Evolutionary conservation across 2,113 vertebrate species (phyloP).

Genomic region (Genyomyrus donnyi): DNA sequence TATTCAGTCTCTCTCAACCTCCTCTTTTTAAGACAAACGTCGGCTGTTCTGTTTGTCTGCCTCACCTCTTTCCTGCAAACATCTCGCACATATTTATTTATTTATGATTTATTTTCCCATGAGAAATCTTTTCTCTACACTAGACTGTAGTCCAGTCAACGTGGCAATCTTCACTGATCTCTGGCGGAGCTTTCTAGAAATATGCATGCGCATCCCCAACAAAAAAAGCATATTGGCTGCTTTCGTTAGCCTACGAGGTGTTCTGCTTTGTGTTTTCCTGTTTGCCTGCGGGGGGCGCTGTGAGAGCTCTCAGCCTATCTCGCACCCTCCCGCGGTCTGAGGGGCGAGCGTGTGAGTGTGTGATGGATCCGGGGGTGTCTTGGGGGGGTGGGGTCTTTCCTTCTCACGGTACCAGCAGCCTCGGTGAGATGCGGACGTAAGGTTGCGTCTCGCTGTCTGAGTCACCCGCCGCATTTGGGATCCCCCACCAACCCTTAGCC

Average conservation of each 20-base stretch:
- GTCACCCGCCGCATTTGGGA: not conserved
- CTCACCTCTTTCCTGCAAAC: constrained; percentile 21
- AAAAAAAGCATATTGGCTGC: not conserved
- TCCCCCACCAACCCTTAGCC: not conserved
- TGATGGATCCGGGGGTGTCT: not conserved
- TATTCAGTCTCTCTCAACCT: not conserved
- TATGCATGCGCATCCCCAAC: not conserved
- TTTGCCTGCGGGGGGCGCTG: not conserved
- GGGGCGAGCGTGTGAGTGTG: not conserved
- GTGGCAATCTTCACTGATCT: not conserved
- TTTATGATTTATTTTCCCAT: constrained; percentile 8
- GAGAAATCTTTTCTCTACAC: not conserved
- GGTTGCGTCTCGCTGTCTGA: not conserved
- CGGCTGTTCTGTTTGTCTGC: constrained; percentile 25
- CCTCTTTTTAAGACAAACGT: not conserved
- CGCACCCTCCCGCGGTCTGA: not conserved
- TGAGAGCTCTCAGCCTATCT: not conserved
- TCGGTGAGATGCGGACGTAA: not conserved
- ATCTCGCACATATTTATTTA: not conserved
- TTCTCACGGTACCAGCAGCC: not conserved
- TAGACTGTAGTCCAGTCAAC: not conserved
- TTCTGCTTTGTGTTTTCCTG: not conserved
- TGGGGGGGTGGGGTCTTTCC: not conserved
- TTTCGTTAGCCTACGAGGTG: constrained; percentile 1
- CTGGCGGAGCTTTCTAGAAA: constrained; percentile 9